phyloP scores from a whole-genome alignment of 2,797 vertebrate genomes.

The Coendou prehensilis region DNA sequence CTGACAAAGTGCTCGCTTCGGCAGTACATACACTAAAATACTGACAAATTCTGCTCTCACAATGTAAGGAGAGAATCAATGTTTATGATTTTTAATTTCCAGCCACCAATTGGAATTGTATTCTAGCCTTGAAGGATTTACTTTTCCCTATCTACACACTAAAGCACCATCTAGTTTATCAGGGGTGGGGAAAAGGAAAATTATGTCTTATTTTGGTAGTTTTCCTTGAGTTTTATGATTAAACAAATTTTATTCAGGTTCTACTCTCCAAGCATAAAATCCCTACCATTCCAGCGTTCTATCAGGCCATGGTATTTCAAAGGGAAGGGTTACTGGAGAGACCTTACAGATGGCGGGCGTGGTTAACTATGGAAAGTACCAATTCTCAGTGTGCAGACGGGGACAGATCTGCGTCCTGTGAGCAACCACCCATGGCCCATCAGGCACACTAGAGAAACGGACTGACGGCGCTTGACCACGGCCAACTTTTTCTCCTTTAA shows the following conservation, averaged over 20 bases:
- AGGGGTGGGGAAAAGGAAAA: background rate
- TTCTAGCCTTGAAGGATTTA: background rate
- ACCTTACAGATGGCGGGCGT: background rate
- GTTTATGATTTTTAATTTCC: background rate
- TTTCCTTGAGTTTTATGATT: background rate
- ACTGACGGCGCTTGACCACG: background rate
- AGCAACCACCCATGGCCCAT: background rate
- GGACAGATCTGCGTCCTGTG: no score
- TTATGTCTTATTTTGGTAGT: background rate
- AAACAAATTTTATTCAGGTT: background rate
- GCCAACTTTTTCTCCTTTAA: background rate
- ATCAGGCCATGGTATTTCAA: background rate
- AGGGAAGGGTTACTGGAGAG: background rate
- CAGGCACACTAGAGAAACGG: background rate
- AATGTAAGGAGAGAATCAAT: slow-evolving; percentile 16
- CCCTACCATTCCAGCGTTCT: background rate
- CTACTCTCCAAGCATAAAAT: slow-evolving; percentile 16
- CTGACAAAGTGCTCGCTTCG: background rate
- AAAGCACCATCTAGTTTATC: background rate
- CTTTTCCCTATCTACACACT: background rate
- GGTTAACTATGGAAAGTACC: background rate
- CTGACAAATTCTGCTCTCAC: background rate
- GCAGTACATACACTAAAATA: background rate
- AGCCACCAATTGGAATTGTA: background rate
- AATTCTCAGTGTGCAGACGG: background rate